These are phyloP conservation scores for Circaetus gallicus DNA, from an alignment of 2,113 vertebrate genomes.

Conservation along the genomic window DNA sequence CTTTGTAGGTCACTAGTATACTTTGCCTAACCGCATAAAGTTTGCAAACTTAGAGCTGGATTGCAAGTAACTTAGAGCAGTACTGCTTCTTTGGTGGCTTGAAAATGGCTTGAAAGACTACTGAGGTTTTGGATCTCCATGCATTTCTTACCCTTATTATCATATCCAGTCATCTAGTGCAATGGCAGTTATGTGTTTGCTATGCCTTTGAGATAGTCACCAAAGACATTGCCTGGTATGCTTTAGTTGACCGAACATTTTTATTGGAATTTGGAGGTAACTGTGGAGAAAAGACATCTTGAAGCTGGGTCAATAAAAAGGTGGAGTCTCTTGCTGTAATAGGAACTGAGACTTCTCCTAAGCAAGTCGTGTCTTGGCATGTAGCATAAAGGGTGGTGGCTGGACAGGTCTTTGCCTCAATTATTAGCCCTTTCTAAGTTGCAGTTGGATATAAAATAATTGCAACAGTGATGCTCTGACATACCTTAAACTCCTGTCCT, in stretches of 20 bases:
- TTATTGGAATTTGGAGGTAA: not conserved
- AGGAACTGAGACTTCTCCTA: not conserved
- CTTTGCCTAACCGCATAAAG: not conserved
- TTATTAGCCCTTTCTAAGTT: not conserved
- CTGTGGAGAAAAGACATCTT: not conserved
- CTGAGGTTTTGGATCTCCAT: not conserved
- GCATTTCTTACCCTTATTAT: not conserved
- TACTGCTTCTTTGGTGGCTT: not conserved
- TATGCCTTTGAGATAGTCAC: not conserved
- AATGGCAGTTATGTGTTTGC: not conserved
- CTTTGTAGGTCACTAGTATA: not conserved
- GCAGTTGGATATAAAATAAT: not conserved
- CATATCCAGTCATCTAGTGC: not conserved
- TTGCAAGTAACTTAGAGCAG: not conserved
- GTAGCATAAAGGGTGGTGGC: not conserved
- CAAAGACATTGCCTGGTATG: not conserved
- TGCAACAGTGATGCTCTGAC: not conserved
- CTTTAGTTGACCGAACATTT: not conserved
- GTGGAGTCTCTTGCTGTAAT: not conserved
- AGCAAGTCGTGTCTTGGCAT: not conserved
- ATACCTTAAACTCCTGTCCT: not conserved
- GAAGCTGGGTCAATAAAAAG: not conserved
- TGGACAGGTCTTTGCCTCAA: not conserved
- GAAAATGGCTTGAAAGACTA: not conserved
- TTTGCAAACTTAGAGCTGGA: not conserved